Evolutionary conservation across 2,113 vertebrate genomes (phyloP).

Genomic region (Datnioides undecimradiatus): DNA sequence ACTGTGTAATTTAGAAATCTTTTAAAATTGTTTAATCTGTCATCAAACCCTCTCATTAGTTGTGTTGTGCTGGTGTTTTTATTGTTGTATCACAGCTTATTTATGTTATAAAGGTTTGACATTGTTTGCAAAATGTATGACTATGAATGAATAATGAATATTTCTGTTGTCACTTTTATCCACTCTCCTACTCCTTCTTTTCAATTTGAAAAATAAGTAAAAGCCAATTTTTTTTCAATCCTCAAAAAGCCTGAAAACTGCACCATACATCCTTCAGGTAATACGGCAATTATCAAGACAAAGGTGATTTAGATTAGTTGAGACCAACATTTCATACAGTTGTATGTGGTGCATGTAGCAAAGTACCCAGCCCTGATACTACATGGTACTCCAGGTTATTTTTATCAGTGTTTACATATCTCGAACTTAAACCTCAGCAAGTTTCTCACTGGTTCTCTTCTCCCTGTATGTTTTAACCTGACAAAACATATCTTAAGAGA

Average conservation of each 20-base stretch:
- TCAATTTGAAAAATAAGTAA: slow-evolving; percentile 23
- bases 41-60: background rate
- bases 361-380: slow-evolving; percentile 29
- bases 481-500: slow-evolving; percentile 55
- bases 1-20: background rate
- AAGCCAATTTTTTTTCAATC: background rate
- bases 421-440: slow-evolving; percentile 37
- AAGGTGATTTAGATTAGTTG: slow-evolving; percentile 23
- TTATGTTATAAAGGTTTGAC: background rate
- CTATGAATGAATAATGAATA: no score
- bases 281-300: slow-evolving; percentile 49
- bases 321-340: slow-evolving; percentile 36
- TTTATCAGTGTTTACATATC: slow-evolving; percentile 39
- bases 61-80: background rate
- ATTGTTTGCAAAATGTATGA: no score
- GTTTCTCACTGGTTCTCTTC: slow-evolving; percentile 34
- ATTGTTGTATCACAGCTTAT: background rate
- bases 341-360: slow-evolving; percentile 5
- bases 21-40: background rate
- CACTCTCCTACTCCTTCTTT: slow-evolving; percentile 14
- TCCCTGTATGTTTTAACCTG: slow-evolving; percentile 44
- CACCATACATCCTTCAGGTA: slow-evolving; percentile 33
- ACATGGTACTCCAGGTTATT: slow-evolving; percentile 53
- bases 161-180: slow-evolving; percentile 33
- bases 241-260: slow-evolving; percentile 17